These are phyloP conservation scores for Hirudo medicinalis DNA, from an alignment of 1,140 invertebrate genomes.

Conservation along the genomic window DNA sequence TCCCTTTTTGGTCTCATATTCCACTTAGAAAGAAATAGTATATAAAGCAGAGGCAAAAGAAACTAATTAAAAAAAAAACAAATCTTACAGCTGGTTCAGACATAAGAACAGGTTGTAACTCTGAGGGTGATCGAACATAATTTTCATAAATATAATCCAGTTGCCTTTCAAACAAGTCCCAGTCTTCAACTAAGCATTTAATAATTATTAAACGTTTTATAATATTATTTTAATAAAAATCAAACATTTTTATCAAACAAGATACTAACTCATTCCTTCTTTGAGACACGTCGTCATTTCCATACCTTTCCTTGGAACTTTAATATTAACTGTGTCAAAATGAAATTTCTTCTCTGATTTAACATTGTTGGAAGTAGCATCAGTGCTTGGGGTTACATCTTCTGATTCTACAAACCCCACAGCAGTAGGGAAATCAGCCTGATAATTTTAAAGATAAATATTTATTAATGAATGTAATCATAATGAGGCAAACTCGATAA, in stretches of 20 bases:
- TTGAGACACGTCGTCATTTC: constrained; percentile 77
- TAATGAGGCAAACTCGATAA: not conserved
- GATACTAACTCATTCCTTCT: constrained; percentile 61
- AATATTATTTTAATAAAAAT: not conserved
- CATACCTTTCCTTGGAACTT: constrained; percentile 69
- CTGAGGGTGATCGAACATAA: constrained; percentile 61
- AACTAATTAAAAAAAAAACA: not conserved
- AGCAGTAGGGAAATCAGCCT: constrained; percentile 72
- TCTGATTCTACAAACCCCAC: constrained; percentile 49
- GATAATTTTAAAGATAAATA: constrained; percentile 6
- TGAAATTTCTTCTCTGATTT: constrained; percentile 55
- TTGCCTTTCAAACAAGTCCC: constrained; percentile 85
- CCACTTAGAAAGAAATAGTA: constrained; percentile 48
- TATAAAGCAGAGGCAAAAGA: constrained; percentile 8
- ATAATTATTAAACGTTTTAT: not conserved
- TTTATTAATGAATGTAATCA: not conserved
- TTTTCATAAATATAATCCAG: constrained; percentile 77
- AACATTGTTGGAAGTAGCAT: constrained; percentile 28
- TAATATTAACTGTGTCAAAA: constrained; percentile 69
- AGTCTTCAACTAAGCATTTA: constrained; percentile 61
- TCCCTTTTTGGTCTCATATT: constrained; percentile 72
- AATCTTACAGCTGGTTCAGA: constrained; percentile 64
- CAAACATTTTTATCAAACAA: not conserved
- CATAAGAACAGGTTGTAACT: constrained; percentile 81
- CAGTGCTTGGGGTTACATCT: constrained; percentile 49